Evolutionary conservation across 2,113 vertebrate species (phyloP).

Genomic region (Upupa epops): DNA sequence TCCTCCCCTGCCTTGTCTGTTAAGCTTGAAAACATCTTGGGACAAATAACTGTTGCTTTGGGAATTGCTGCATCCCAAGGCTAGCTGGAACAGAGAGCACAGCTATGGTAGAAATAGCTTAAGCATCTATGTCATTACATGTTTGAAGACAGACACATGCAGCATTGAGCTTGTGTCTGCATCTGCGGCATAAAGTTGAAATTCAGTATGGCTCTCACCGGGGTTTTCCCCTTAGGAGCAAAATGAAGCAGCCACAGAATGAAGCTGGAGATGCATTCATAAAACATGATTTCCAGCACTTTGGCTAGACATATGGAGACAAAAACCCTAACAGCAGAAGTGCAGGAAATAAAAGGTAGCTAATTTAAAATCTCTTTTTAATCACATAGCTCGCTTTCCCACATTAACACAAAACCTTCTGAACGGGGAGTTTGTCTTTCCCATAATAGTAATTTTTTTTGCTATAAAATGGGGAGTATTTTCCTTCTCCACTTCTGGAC

Average conservation of each 20-base stretch:
- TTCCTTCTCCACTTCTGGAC: constrained; percentile 42
- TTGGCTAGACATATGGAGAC: neutral
- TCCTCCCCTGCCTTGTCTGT: neutral
- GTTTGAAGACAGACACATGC: neutral
- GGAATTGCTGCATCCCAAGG: neutral
- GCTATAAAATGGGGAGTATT: constrained; percentile 31
- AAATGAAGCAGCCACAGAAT: neutral
- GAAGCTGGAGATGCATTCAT: neutral
- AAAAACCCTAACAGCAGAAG: neutral
- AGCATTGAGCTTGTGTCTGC: neutral
- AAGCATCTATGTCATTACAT: neutral
- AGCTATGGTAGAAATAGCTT: neutral
- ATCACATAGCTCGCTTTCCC: constrained; percentile 7
- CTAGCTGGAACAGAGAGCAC: neutral
- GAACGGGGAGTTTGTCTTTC: constrained; percentile 24
- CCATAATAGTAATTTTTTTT: constrained; percentile 34
- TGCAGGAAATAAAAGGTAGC: constrained; percentile 43
- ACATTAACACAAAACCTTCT: constrained; percentile 9
- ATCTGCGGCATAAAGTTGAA: neutral
- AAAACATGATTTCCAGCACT: constrained; percentile 13
- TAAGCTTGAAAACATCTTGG: neutral
- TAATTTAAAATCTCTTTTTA: constrained; percentile 55
- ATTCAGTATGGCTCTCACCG: neutral
- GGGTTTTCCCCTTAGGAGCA: neutral
- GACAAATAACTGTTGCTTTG: neutral